phyloP scores from a whole-genome alignment of 2,113 vertebrate species.

The Indri indri region DNA sequence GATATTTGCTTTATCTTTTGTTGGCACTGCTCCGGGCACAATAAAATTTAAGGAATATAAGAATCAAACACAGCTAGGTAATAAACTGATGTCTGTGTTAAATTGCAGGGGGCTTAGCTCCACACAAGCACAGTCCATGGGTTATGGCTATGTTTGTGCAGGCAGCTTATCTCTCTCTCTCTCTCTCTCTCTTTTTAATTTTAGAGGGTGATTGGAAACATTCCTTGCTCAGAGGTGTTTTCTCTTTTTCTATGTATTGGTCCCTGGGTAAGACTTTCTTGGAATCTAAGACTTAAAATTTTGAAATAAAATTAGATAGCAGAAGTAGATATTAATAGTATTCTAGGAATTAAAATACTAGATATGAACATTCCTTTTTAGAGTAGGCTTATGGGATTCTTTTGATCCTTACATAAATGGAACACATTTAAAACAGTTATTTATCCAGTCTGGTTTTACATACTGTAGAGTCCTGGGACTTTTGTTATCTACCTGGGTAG shows the following conservation, averaged over 20 bases:
- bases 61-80: conserved; percentile 39
- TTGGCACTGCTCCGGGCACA: background rate
- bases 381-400: background rate
- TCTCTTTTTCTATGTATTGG: background rate
- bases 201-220: conserved; percentile 30
- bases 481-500: background rate
- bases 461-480: background rate
- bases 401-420: background rate
- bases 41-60: conserved; percentile 45
- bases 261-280: background rate
- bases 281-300: conserved; percentile 4
- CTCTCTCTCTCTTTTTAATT: background rate
- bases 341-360: background rate
- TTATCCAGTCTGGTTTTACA: background rate
- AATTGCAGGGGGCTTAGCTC: background rate
- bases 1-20: background rate
- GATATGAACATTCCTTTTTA: background rate
- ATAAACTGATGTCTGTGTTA: conserved; percentile 21
- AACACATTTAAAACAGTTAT: background rate
- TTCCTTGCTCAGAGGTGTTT: conserved; percentile 7
- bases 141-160: background rate
- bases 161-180: background rate
- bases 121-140: background rate
- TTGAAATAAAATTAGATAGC: background rate
- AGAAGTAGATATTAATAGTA: background rate